These are phyloP conservation scores for Muscicapa striata DNA, from an alignment of 2,797 vertebrate species.

Conservation along the genomic window DNA sequence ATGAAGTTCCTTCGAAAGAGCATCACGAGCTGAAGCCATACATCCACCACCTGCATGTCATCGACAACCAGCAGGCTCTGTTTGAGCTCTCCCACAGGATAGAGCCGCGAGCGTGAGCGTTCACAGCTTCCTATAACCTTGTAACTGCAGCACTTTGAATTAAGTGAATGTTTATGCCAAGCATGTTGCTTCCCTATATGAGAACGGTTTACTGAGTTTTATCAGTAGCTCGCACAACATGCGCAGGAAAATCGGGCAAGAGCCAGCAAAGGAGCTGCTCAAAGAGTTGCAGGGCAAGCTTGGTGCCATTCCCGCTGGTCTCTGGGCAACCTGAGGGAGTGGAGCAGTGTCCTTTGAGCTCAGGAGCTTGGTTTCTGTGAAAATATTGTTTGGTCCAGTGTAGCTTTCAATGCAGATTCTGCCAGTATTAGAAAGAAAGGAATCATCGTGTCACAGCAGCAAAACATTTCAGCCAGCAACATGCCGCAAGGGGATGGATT, in stretches of 20 bases:
- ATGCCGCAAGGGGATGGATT: not conserved
- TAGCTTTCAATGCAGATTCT: constrained; percentile 42
- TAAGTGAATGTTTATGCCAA: constrained; percentile 70
- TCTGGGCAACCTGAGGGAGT: not conserved
- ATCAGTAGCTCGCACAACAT: constrained; percentile 73
- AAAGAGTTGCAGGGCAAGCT: not conserved
- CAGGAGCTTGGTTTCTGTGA: constrained; percentile 53
- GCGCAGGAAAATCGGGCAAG: constrained; percentile 40
- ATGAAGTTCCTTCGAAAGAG: constrained; percentile 86
- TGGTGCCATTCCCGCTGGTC: not conserved
- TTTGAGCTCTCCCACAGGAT: constrained; percentile 96
- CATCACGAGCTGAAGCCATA: constrained; percentile 88
- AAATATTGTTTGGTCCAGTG: constrained; percentile 36
- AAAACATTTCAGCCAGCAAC: constrained; percentile 14
- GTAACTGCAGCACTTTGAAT: constrained; percentile 69
- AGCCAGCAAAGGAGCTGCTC: constrained; percentile 45
- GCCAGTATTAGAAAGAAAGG: constrained; percentile 28
- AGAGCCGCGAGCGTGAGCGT: constrained; percentile 87
- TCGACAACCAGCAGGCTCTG: constrained; percentile 96
- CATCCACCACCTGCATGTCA: constrained; percentile 89
- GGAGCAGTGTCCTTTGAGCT: constrained; percentile 5
- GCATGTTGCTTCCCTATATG: constrained; percentile 72
- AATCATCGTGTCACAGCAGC: not conserved
- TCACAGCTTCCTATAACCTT: constrained; percentile 18
- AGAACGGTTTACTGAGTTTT: constrained; percentile 81